Evolutionary conservation across 2,888 invertebrate species (phyloP), one percentile per base, ranked within the genome.

Genomic region (Gryllus longicercus): DNA sequence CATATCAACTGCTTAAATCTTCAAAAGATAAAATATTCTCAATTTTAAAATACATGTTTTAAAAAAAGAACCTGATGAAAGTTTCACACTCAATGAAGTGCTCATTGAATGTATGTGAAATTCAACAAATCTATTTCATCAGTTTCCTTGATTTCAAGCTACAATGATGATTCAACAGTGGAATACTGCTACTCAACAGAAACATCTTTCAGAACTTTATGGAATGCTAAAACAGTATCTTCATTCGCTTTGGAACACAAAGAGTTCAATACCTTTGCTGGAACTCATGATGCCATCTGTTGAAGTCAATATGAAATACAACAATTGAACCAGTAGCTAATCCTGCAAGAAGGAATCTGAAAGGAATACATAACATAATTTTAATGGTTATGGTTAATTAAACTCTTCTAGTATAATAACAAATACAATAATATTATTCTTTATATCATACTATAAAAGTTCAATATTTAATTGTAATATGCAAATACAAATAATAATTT

Each of bases 261-360:
- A 21, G 25, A 25, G 76, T 77, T 91, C 91, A 96, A 90, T 96
- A 96, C 85, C 96, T 93, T 88, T 96, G 96, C 86, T 97, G 96
- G 88, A 96, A 97, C 88, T 97, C 96, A 87, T 97, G 96, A 88
- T 97, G 97, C 97, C 97, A 97, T 86, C 96, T 91, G 89, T 99
- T 99, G 91, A 99, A 99, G 89, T 99, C 99, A 87, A 99, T 98
- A 90, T 99, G 98, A 90, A 99, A 99, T 85, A 99, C 98, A 82
- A 99, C 96, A 84, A 99, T 94, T 79, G 99, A 98, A 79, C 99
- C 99, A 84, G 98, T 96, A 81, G 98, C 96, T 81, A 99, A 90
- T 80, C 99, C 99, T 84, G 98, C 98, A 85, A 99, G 90, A 84
- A 99, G 91, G 90, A 98, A 99, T 88, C 98, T 98, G 88, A n/a